Percentiles rank a stretch among this genome's conserved stretches.
These are phyloP conservation scores for Drosophila acutilabella DNA, from an alignment of 2,888 invertebrate genomes.

Conservation along the genomic window DNA sequence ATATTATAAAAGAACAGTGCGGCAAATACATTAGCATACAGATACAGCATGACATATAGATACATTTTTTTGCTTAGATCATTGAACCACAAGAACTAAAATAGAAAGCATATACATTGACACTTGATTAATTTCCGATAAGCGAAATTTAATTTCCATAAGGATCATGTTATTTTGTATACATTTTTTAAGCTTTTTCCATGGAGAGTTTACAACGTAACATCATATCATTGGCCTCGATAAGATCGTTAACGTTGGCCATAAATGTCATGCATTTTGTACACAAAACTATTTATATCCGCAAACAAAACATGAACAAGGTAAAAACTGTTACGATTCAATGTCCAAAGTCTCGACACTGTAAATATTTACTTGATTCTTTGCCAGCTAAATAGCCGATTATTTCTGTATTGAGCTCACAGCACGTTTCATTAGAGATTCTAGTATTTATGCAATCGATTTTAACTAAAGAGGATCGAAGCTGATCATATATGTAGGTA, in stretches of 20 bases:
- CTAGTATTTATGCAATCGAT: no score
- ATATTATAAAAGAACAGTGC: slow-evolving; percentile 46
- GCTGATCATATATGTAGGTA: not conserved
- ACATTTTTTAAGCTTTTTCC: not conserved
- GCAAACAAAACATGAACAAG: slow-evolving; percentile 17
- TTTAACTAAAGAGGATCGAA: not conserved
- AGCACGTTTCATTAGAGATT: not conserved
- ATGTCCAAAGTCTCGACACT: slow-evolving; percentile 20
- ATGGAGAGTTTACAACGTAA: not conserved
- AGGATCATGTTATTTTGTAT: not conserved
- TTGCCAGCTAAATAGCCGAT: not conserved
- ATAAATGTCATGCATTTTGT: slow-evolving; percentile 44
- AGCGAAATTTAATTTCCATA: not conserved
- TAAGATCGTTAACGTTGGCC: slow-evolving; percentile 26
- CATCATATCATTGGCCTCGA: slow-evolving; percentile 14
- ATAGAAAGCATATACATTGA: slow-evolving; percentile 20
- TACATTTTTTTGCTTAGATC: slow-evolving; percentile 14
- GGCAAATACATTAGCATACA: slow-evolving; percentile 35
- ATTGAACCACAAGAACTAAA: slow-evolving; percentile 13
- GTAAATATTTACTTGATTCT: slow-evolving; percentile 41
- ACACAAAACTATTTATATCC: slow-evolving; percentile 34
- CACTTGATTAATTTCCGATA: slow-evolving; percentile 16
- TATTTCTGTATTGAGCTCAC: slow-evolving; percentile 3
- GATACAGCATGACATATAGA: slow-evolving; percentile 4
- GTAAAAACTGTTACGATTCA: slow-evolving; percentile 20